A percentile compares a stretch with the other conserved stretches of the same genome.
Conservation (phyloP, 2,888 invertebrate genomes). For the Serripes groenlandicus region DNA sequence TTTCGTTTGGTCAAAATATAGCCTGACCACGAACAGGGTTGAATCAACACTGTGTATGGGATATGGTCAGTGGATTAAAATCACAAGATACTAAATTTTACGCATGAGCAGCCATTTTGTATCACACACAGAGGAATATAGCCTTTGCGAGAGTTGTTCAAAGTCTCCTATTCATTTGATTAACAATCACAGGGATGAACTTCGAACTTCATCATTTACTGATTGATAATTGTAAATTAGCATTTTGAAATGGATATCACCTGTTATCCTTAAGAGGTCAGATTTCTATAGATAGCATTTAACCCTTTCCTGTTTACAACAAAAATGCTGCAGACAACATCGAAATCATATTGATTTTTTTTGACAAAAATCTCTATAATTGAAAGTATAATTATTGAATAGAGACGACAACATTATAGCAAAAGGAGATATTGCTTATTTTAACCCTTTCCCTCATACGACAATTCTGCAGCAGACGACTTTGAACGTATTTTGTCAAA, state of each 20-base stretch:
- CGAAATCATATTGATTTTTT: not conserved
- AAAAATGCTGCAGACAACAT: not conserved
- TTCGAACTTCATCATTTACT: constrained; percentile 17
- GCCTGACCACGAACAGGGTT: too few species aligned
- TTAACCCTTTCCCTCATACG: not conserved
- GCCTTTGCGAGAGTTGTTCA: not conserved
- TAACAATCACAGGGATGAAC: constrained; percentile 41
- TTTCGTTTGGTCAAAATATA: too few species aligned
- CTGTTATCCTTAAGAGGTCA: not conserved
- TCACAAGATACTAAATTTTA: constrained; percentile 48
- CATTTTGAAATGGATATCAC: constrained; percentile 13
- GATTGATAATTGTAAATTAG: constrained; percentile 17
- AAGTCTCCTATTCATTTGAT: constrained; percentile 45
- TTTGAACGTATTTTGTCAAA: not conserved
- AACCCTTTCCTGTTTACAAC: not conserved
- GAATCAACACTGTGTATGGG: not conserved
- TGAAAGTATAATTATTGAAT: not conserved
- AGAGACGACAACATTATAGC: not conserved
- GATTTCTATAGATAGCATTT: too few species aligned
- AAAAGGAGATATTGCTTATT: constrained; percentile 1
- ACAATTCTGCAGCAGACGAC: not conserved
- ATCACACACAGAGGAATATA: not conserved
- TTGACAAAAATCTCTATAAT: not conserved
- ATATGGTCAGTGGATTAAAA: constrained; percentile 14
- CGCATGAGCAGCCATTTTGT: constrained; percentile 18